These are phyloP conservation scores for Podarcis raffonei DNA, from an alignment of 2,113 vertebrate species.

Conservation along the genomic window DNA sequence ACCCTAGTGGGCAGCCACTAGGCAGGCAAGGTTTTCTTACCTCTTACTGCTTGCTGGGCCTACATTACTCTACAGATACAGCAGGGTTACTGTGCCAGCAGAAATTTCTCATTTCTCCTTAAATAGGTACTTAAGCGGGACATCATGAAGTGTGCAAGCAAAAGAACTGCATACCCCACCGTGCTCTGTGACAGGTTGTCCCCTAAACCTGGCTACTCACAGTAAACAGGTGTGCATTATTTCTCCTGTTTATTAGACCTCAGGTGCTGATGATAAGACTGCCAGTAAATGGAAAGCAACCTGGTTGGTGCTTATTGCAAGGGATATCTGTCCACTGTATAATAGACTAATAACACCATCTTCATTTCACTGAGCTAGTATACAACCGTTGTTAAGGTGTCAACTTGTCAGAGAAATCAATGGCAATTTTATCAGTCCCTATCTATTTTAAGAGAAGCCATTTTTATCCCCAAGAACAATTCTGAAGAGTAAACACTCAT, in stretches of 20 bases:
- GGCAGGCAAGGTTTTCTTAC: background rate
- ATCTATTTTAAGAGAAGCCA: slow-evolving; percentile 38
- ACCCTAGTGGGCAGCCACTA: background rate
- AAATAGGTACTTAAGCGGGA: background rate
- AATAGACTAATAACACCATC: background rate
- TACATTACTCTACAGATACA: background rate
- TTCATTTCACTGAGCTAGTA: slow-evolving; percentile 19
- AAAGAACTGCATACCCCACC: background rate
- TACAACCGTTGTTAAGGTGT: background rate
- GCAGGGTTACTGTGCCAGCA: background rate
- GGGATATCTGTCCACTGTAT: background rate
- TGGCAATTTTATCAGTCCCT: slow-evolving; percentile 21
- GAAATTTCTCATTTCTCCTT: background rate
- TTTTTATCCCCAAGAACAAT: slow-evolving; percentile 37
- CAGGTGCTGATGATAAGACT: background rate
- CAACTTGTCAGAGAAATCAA: slow-evolving; percentile 20
- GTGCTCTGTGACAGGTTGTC: background rate
- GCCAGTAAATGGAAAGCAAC: slow-evolving; percentile 12
- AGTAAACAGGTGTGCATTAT: background rate
- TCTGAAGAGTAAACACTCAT: slow-evolving; percentile 13
- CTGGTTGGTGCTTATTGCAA: background rate
- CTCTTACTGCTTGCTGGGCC: no score
- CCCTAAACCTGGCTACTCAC: background rate
- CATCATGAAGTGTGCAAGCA: background rate
- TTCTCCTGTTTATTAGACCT: background rate